Evolutionary conservation across 2,797 vertebrate species (phyloP), one percentile per base, ranked within the genome.

Genomic region (Paratrypauchen microcephalus): DNA sequence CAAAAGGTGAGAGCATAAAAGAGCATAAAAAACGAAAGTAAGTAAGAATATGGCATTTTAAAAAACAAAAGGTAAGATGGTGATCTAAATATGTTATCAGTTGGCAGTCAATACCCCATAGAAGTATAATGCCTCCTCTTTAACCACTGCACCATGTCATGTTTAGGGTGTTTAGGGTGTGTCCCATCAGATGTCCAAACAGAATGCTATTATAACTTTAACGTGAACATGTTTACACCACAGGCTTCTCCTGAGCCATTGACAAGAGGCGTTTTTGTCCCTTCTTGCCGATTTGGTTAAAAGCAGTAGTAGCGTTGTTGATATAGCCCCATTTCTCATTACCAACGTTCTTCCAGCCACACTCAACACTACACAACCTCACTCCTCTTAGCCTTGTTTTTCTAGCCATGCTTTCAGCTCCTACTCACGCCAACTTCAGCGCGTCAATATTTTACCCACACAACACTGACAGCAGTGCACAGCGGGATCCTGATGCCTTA

Each of bases 401-500:
- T 52, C 24, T 7, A 16, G 13, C 9, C 50, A 4, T 4, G 65
- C 50, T 36, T 66, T 66, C 28, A 66, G 64, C 64, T 65, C 48
- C 24, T 26, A 30, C 48, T 66, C 48, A 28, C 19, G 24, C 66
- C 36, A 69, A 69, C 65, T 76, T 77, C 26, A 58, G 5, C 65
- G 8, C 36, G 52, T 68, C 75, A 71, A 71, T 78, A 60, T 77
- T 72, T 80, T 71, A 72, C 70, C 66, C 57, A 7, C 55, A 12
- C 72, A 74, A 73, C 60, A 57, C 24, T 18, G 62, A 64, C 65
- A 73, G 64, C 68, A 50, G 69, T 1, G 58, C 52, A 45, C 63
- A 26, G 50, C 36, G 36, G 66, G 28, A 74, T 50, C 63, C 69
- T 69, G 59, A 77, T 67, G 70, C 85, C 73, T 85, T 77, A 81